Conservation (phyloP, 1,140 invertebrate species). For the Trinorchestia longiramus region DNA sequence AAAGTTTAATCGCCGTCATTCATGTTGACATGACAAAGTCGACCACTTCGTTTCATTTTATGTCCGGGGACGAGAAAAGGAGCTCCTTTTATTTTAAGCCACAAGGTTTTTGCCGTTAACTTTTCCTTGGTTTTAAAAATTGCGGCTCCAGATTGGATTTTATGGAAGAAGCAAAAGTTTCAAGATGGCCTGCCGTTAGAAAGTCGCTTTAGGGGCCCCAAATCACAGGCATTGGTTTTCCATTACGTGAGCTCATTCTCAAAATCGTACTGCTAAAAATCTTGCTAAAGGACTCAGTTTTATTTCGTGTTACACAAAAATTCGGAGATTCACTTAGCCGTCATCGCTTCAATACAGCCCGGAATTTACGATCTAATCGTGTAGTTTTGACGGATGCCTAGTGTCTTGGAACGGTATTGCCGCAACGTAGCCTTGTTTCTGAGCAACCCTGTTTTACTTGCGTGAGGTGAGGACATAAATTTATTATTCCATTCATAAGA, state of each 20-base stretch:
- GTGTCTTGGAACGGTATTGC: no score
- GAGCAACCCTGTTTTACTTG: no score
- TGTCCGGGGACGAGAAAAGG: neutral
- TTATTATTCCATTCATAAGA: no score
- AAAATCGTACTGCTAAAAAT: neutral
- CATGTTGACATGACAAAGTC: neutral
- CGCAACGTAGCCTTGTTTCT: no score
- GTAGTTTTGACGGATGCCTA: neutral
- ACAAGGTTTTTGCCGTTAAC: neutral
- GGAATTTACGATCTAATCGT: no score
- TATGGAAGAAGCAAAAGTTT: constrained; percentile 1
- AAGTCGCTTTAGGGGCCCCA: neutral
- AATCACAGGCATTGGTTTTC: neutral
- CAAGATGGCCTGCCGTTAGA: neutral
- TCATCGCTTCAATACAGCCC: neutral
- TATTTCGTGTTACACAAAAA: neutral
- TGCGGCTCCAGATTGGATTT: constrained; percentile 19
- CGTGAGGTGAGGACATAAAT: no score
- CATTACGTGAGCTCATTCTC: neutral
- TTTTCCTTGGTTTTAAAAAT: constrained; percentile 23
- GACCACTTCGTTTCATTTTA: neutral
- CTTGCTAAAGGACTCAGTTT: neutral
- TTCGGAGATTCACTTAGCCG: neutral
- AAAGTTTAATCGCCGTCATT: neutral
- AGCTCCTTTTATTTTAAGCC: neutral